Evolutionary conservation across 2,888 invertebrate species (phyloP).

Genomic region (Ditula angustiorana): DNA sequence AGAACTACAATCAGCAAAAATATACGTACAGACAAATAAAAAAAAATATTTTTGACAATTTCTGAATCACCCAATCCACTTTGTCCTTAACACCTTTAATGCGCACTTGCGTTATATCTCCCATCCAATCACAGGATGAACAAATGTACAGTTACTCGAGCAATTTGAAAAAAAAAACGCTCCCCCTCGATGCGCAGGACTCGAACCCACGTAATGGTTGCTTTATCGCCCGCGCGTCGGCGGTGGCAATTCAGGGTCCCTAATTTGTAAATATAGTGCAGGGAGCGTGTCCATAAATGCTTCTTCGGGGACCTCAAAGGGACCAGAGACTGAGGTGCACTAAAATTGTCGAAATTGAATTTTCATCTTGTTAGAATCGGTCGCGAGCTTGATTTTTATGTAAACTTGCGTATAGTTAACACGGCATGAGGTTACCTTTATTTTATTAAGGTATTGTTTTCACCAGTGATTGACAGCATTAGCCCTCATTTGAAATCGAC

Average conservation of each 20-base stretch:
- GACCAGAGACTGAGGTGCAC: neutral
- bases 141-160: neutral
- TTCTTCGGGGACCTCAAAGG: slow-evolving; percentile 22
- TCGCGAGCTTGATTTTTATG: slow-evolving; percentile 3
- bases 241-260: slow-evolving; percentile 66
- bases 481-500: too few species aligned
- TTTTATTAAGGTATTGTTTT: too few species aligned
- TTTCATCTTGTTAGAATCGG: slow-evolving; percentile 4
- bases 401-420: neutral
- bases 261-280: slow-evolving; percentile 68
- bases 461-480: too few species aligned
- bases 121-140: neutral
- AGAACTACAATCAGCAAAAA: too few species aligned
- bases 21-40: too few species aligned
- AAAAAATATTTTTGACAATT: too few species aligned
- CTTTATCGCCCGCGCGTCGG: slow-evolving; percentile 72
- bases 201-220: slow-evolving; percentile 65
- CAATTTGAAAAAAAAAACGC: neutral
- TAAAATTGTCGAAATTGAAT: slow-evolving; percentile 24
- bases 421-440: too few species aligned
- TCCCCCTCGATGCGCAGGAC: neutral
- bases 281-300: slow-evolving; percentile 49
- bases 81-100: slow-evolving; percentile 1
- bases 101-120: slow-evolving; percentile 2
- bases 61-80: too few species aligned